phyloP scores from a whole-genome alignment of 92 coral and sea anemone species.

The Galaxea fascicularis region DNA sequence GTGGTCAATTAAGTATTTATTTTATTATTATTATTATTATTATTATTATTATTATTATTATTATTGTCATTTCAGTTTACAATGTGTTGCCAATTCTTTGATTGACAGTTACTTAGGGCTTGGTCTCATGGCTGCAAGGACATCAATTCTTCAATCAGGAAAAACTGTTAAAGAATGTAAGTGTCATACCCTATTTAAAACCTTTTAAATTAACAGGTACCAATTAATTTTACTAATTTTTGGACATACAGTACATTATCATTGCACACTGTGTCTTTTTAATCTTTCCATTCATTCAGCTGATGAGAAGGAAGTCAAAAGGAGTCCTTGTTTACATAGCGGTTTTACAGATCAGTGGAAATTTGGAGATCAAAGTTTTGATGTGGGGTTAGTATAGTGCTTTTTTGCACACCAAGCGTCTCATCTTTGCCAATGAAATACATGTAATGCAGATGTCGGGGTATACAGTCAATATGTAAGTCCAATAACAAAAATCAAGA shows the following conservation, averaged over 20 bases:
- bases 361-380: slow-evolving; percentile 72
- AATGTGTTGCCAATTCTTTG: not conserved
- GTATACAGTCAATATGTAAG: not conserved
- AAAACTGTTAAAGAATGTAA: slow-evolving; percentile 26
- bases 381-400: slow-evolving; percentile 65
- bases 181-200: too few relatives aligned
- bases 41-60: too few relatives aligned
- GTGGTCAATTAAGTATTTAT: too few relatives aligned
- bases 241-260: too few relatives aligned
- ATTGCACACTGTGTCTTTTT: not conserved
- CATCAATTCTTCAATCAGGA: slow-evolving; percentile 74
- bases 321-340: slow-evolving; percentile 83
- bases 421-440: too few relatives aligned
- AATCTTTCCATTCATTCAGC: slow-evolving; percentile 15
- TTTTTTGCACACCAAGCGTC: not conserved
- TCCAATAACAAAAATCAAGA: not conserved
- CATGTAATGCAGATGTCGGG: too few relatives aligned
- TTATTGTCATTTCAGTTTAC: too few relatives aligned
- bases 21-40: too few relatives aligned
- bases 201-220: too few relatives aligned
- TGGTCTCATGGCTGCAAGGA: slow-evolving; percentile 98
- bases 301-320: slow-evolving; percentile 58
- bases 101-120: slow-evolving; percentile 78
- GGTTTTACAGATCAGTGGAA: slow-evolving; percentile 67
- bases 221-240: too few relatives aligned